Percentiles rank a stretch among this genome's conserved stretches.
Conservation (phyloP, 2,113 vertebrate species). For the Ctenodactylus gundi region DNA sequence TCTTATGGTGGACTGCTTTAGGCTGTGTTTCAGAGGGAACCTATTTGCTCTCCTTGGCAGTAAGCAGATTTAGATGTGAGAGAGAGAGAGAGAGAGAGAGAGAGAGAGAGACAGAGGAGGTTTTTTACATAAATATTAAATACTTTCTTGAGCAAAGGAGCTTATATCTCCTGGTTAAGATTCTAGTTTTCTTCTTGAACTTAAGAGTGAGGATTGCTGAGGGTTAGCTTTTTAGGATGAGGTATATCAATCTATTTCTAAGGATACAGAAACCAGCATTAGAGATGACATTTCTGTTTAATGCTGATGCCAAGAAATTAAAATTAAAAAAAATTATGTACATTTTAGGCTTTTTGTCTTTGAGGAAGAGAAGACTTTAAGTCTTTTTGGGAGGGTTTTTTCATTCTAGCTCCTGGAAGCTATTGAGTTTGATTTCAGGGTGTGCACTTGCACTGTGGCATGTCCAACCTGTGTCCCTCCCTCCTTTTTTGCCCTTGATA, state of each 20-base stretch:
- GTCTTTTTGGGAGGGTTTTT: not conserved
- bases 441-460: not conserved
- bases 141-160: not conserved
- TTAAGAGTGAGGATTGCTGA: not conserved
- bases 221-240: not conserved
- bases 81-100: no score
- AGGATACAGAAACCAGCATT: not conserved
- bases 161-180: conserved; percentile 20
- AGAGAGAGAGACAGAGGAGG: no score
- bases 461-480: no score
- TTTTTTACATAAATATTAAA: conserved; percentile 12
- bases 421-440: not conserved
- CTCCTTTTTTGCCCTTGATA: no score
- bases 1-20: conserved; percentile 7
- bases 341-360: not conserved
- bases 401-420: not conserved
- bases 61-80: conserved; percentile 9
- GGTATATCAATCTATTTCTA: not conserved
- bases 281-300: not conserved
- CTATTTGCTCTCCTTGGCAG: not conserved
- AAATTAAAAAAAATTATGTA: not conserved
- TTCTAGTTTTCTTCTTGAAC: conserved; percentile 30
- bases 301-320: not conserved
- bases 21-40: conserved; percentile 26
- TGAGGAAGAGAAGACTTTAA: not conserved